Conservation (phyloP, 2,888 invertebrate species). For the Macaria notata region DNA sequence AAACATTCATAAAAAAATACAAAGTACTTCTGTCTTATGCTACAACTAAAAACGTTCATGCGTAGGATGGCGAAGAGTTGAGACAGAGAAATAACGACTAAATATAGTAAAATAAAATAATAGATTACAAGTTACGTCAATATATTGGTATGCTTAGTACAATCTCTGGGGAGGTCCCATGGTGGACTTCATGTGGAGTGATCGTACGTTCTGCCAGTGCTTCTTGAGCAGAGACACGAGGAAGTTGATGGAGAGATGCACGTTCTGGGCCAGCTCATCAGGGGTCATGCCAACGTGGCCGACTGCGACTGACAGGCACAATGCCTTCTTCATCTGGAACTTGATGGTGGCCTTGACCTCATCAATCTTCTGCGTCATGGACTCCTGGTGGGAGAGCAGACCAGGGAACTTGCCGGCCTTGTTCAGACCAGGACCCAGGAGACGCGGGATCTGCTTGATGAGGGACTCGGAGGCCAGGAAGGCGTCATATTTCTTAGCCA, state of each 20-base stretch:
- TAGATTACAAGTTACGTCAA: slow-evolving; percentile 36
- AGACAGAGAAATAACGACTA: too few species aligned
- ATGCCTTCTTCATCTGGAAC: slow-evolving; percentile 99
- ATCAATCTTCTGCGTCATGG: slow-evolving; percentile 97
- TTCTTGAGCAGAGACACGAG: slow-evolving; percentile 99
- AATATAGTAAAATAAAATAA: too few species aligned
- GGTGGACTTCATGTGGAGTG: slow-evolving; percentile 98
- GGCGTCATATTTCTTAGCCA: slow-evolving; percentile 97
- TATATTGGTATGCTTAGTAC: slow-evolving; percentile 86
- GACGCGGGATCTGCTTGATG: slow-evolving; percentile 99
- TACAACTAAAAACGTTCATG: too few species aligned
- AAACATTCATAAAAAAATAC: too few species aligned
- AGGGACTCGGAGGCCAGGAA: slow-evolving; percentile 99
- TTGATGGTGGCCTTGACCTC: slow-evolving; percentile 99
- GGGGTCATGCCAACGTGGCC: slow-evolving; percentile 98
- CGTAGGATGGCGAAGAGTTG: too few species aligned
- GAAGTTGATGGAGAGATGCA: slow-evolving; percentile 98
- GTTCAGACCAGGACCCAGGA: slow-evolving; percentile 98
- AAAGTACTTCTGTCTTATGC: too few species aligned
- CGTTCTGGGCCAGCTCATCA: slow-evolving; percentile 98
- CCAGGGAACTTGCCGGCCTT: slow-evolving; percentile 99
- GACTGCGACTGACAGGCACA: slow-evolving; percentile 98
- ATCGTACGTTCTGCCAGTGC: slow-evolving; percentile 99
- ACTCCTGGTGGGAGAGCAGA: slow-evolving; percentile 97
- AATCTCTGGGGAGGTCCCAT: slow-evolving; percentile 99